Percentiles rank a stretch among this genome's conserved stretches.
These are phyloP conservation scores for Donacobius atricapilla DNA, from an alignment of 2,113 vertebrate genomes.

Conservation along the genomic window DNA sequence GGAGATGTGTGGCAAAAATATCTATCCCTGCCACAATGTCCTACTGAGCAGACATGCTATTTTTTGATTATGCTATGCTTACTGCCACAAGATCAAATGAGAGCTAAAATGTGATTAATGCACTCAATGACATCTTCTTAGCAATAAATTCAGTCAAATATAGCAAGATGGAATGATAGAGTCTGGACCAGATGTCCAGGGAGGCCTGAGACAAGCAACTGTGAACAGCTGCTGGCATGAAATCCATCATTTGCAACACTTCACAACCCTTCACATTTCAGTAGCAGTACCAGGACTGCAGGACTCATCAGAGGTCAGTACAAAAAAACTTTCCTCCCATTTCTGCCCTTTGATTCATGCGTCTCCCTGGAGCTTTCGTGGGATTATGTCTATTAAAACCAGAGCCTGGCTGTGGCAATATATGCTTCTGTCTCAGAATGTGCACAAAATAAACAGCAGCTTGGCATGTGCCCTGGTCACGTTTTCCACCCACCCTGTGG, in stretches of 20 bases:
- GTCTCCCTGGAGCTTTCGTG: background rate
- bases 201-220: background rate
- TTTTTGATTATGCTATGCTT: background rate
- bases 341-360: background rate
- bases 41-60: background rate
- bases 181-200: background rate
- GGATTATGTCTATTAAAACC: constrained; percentile 4
- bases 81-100: background rate
- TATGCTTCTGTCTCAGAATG: background rate
- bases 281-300: background rate
- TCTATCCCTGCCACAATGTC: background rate
- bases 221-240: background rate
- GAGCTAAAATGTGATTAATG: background rate
- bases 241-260: background rate
- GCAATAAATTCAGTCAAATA: constrained; percentile 9
- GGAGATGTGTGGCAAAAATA: constrained; percentile 48
- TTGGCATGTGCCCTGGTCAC: background rate
- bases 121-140: background rate
- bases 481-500: background rate
- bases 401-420: background rate
- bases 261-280: background rate
- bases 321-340: background rate
- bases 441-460: background rate
- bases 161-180: background rate
- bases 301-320: background rate